Conservation (phyloP, 1,140 invertebrate species). For the Capitella teleta region DNA sequence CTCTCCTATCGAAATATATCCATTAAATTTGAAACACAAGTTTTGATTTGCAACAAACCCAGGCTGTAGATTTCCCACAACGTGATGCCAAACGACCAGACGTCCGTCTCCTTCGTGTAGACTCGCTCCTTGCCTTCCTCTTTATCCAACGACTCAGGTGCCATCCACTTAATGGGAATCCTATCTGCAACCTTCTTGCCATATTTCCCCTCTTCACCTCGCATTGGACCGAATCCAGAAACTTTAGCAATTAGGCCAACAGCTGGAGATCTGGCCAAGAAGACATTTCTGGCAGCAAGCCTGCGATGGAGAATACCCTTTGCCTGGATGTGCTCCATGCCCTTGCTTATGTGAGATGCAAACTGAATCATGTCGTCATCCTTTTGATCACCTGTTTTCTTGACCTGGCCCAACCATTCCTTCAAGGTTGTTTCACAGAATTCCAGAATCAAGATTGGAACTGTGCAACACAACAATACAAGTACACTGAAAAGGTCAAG, state of each 20-base stretch:
- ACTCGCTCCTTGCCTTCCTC: conserved; percentile 20
- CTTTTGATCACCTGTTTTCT: background rate
- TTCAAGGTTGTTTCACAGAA: background rate
- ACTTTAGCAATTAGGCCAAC: conserved; percentile 1
- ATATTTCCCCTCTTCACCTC: background rate
- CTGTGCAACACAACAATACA: background rate
- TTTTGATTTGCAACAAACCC: conserved; percentile 3
- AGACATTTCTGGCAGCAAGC: conserved; percentile 3
- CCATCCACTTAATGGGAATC: conserved; percentile 40
- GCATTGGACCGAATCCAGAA: conserved; percentile 4
- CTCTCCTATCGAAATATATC: too few species aligned
- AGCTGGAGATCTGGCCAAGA: background rate
- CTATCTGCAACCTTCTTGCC: too few species aligned
- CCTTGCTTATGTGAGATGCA: too few species aligned
- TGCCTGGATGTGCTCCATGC: too few species aligned
- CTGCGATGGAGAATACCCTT: conserved; percentile 10
- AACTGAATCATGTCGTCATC: too few species aligned
- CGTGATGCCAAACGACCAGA: conserved; percentile 39
- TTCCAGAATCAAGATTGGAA: background rate
- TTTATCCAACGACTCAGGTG: conserved; percentile 33
- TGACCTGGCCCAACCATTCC: too few species aligned
- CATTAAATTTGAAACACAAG: too few species aligned
- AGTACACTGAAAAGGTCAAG: background rate
- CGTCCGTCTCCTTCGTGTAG: conserved; percentile 30
- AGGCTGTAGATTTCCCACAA: conserved; percentile 32